Conservation (phyloP, 2,888 invertebrate genomes). For the Xanthorhoe spadicearia region DNA sequence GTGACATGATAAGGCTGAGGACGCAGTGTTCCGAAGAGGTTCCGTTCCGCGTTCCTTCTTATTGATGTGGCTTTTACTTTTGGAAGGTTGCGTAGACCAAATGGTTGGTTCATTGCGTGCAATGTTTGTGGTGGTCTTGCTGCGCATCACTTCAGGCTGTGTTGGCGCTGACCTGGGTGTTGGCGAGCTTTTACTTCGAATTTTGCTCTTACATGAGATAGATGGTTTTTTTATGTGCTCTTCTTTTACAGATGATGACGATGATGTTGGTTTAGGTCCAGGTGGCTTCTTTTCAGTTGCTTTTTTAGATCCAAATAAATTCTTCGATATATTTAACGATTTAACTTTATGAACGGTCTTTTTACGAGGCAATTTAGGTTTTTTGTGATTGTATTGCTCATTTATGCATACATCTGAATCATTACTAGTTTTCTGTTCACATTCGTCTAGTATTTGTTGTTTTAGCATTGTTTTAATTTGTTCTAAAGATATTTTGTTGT, state of each 20-base stretch:
- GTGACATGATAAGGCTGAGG: slow-evolving; percentile 35
- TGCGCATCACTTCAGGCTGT: slow-evolving; percentile 9
- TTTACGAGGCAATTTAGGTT: slow-evolving; percentile 48
- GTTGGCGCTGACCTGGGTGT: slow-evolving; percentile 50
- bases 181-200: slow-evolving; percentile 58
- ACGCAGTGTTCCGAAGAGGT: slow-evolving; percentile 14
- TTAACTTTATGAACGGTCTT: slow-evolving; percentile 73
- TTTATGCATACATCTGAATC: slow-evolving; percentile 29
- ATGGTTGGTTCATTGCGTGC: slow-evolving; percentile 7
- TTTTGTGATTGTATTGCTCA: slow-evolving; percentile 26
- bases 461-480: slow-evolving; percentile 67
- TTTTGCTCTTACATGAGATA: slow-evolving; percentile 37
- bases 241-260: slow-evolving; percentile 52
- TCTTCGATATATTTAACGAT: slow-evolving; percentile 73
- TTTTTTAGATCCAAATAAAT: slow-evolving; percentile 51
- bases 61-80: slow-evolving; percentile 26
- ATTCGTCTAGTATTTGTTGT: slow-evolving; percentile 58
- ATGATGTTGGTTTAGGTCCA: slow-evolving; percentile 38
- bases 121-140: slow-evolving; percentile 18
- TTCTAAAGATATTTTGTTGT: slow-evolving; percentile 69
- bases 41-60: slow-evolving; percentile 9
- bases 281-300: slow-evolving; percentile 17
- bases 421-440: slow-evolving; percentile 38
- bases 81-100: slow-evolving; percentile 11
- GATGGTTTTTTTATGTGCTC: slow-evolving; percentile 38